Percentiles rank a stretch among this genome's conserved stretches.
These are phyloP conservation scores for Sarcophilus harrisii DNA, from an alignment of 2,797 vertebrate species.

Conservation along the genomic window DNA sequence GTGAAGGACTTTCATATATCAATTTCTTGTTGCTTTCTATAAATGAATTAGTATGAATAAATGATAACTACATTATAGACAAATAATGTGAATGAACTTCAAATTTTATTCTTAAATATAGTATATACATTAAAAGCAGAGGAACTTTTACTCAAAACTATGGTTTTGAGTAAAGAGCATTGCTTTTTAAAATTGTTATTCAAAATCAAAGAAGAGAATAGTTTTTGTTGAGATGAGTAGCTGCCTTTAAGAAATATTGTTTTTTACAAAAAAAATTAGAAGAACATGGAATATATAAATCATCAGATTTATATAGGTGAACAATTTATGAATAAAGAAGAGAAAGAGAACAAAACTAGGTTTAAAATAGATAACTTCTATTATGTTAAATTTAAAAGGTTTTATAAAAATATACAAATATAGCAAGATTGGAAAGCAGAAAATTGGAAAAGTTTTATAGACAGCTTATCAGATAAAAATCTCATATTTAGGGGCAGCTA, in stretches of 20 bases:
- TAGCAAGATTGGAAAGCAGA: no score
- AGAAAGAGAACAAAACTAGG: no score
- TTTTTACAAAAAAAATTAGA: no score
- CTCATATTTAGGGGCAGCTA: no score
- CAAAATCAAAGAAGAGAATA: constrained; percentile 77
- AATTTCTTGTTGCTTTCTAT: constrained; percentile 95
- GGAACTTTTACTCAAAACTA: constrained; percentile 69
- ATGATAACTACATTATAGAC: constrained; percentile 66
- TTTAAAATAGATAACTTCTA: no score
- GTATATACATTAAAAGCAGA: constrained; percentile 88
- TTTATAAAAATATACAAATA: no score
- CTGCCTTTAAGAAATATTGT: background rate
- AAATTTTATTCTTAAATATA: constrained; percentile 86
- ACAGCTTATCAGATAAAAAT: no score
- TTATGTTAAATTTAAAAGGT: no score
- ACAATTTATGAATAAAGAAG: no score
- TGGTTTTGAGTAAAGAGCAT: constrained; percentile 73
- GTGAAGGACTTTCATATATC: constrained; percentile 98
- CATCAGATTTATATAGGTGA: no score
- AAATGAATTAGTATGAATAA: constrained; percentile 95
- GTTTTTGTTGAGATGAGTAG: constrained; percentile 80
- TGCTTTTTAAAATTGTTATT: constrained; percentile 81
- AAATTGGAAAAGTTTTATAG: no score
- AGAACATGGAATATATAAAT: no score
- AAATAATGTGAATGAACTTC: constrained; percentile 78